Percentiles rank a stretch among this genome's conserved stretches.
Evolutionary conservation across 2,888 invertebrate species (phyloP).

Genomic region (Nesidiocoris tenuis): DNA sequence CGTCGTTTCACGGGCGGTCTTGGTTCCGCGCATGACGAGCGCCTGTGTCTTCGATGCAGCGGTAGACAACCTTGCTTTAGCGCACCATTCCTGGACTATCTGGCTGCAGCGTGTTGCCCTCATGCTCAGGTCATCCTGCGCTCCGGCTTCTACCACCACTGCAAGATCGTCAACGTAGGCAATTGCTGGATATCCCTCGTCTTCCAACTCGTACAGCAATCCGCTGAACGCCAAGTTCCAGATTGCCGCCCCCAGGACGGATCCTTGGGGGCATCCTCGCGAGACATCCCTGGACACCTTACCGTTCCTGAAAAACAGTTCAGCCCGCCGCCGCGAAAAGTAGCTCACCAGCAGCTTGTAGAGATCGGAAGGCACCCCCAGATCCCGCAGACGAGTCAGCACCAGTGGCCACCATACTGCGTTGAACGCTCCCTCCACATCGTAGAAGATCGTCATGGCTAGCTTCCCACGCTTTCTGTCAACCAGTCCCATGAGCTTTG

Average conservation of each 20-base stretch:
- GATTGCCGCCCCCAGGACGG: constrained; percentile 47
- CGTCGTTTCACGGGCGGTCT: too few relatives aligned
- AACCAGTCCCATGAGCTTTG: not conserved
- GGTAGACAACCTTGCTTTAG: not conserved
- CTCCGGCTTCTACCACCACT: constrained; percentile 8
- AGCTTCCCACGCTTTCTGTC: too few relatives aligned
- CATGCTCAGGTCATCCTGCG: not conserved
- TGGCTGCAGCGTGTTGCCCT: not conserved
- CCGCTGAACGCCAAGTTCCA: too few relatives aligned
- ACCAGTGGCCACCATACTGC: constrained; percentile 8
- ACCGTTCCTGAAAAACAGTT: constrained; percentile 33
- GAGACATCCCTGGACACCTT: constrained; percentile 16
- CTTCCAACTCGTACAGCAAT: constrained; percentile 27
- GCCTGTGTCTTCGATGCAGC: not conserved
- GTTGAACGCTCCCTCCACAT: constrained; percentile 7
- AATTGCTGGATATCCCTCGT: not conserved
- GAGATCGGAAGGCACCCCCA: constrained; percentile 50
- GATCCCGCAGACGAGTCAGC: not conserved
- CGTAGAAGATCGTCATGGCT: not conserved
- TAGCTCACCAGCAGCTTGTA: constrained; percentile 50
- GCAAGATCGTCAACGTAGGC: constrained; percentile 44
- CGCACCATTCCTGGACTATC: not conserved
- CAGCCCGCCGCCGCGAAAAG: constrained; percentile 48
- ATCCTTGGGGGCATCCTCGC: constrained; percentile 50
- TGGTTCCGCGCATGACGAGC: too few relatives aligned